Base-by-base conservation (phyloP, 2,797 vertebrate species). In the Notoglanidium macrostoma region DNA sequence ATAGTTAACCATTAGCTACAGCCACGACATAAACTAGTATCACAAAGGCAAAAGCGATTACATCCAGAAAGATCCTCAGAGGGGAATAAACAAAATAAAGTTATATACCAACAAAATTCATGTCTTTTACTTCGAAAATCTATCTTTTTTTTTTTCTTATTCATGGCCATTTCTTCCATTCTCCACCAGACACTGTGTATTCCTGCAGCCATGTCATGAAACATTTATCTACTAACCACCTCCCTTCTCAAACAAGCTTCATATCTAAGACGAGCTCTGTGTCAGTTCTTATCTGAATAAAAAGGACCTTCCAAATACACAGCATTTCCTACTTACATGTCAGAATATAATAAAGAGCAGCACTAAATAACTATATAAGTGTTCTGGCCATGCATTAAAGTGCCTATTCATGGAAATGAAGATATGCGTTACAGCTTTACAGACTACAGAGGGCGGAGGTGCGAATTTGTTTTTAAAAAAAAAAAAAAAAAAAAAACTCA, bases 181-280 rank as follows among this genome's bases (percentile, higher is more conserved):
- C 40, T 46, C 40, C 44, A 26, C 21, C 32, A 79, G 19, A 14
- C 32, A 32, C 51, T 35, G 6, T 72, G 12, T 35, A 78, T 76
- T 26, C 79, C 44, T 35, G 68, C 29, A 83, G 81, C 61, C 44
- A 68, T 2, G n/a, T 49, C n/a, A 5, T 44, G 40, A 29, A 85
- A 78, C 74, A 68, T 54, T 84, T 59, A 44, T 83, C 57, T 54
- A 73, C 65, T 21, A 32, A 86, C 81, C 84, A 72, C 85, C 87
- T 89, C 89, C 89, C 87, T 91, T 81, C 85, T 85, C 84, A 91
- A 91, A 91, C 89, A 91, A 83, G 11, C 59, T 17, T 57, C 46
- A 86, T 83, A 73, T 78, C 23, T 40, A 40, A 40, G 35, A 40
- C 35, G 9, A 46, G 29, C 44, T 68, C 44, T 67, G 17, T 23